Evolutionary conservation across 2,888 invertebrate species (phyloP).

Genomic region (Polymixis flavicincta): DNA sequence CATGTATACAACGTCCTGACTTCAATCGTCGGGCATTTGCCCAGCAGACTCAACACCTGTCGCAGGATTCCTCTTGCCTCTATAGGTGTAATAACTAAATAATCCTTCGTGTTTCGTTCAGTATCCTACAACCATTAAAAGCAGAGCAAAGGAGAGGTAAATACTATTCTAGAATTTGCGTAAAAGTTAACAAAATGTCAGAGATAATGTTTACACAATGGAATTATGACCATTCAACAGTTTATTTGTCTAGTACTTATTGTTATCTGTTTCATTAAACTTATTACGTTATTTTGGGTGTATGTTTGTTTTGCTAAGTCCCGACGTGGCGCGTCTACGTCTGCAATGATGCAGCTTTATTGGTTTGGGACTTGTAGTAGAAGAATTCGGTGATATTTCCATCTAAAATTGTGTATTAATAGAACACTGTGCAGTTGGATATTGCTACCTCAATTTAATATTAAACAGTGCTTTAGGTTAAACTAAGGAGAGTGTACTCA

Average conservation of each 20-base stretch:
- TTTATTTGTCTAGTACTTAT: constrained; percentile 6
- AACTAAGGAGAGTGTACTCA: too few species aligned
- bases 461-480: too few species aligned
- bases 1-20: too few species aligned
- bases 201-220: neutral
- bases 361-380: neutral
- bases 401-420: neutral
- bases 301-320: constrained; percentile 5
- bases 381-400: neutral
- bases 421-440: too few species aligned
- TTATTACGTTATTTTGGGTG: neutral
- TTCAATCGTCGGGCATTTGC: too few species aligned
- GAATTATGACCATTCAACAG: constrained; percentile 5
- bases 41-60: too few species aligned
- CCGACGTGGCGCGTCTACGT: too few species aligned
- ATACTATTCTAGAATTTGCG: neutral
- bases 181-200: constrained; percentile 27
- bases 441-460: too few species aligned
- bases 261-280: constrained; percentile 15
- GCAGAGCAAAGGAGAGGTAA: neutral
- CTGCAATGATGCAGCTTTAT: neutral
- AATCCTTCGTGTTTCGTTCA: too few species aligned
- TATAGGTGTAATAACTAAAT: too few species aligned
- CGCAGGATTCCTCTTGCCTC: too few species aligned
- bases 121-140: neutral